Conservation (phyloP, 2,113 vertebrate species). For the Malurus alboscapulatus region DNA sequence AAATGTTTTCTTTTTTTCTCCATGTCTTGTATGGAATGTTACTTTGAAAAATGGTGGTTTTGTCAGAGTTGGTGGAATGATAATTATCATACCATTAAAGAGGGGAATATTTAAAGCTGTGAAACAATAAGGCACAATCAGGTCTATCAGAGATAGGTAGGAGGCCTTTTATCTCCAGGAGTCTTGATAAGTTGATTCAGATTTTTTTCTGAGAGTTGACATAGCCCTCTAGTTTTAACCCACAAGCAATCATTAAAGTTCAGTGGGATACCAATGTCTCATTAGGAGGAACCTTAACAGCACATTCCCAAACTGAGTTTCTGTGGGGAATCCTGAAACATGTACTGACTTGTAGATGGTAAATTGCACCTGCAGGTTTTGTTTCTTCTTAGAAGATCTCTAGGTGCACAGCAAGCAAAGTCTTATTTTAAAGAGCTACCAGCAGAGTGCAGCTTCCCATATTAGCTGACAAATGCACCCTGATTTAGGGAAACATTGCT, state of each 20-base stretch:
- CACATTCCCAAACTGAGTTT: neutral
- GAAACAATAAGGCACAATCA: neutral
- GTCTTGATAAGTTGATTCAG: neutral
- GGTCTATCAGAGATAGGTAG: neutral
- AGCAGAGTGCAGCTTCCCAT: neutral
- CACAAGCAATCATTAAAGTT: neutral
- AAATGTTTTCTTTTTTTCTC: neutral
- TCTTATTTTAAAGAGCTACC: neutral
- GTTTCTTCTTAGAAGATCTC: neutral
- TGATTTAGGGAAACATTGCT: neutral
- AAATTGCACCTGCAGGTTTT: neutral
- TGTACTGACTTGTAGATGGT: neutral
- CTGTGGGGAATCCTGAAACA: neutral
- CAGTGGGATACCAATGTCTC: neutral
- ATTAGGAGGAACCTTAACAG: neutral
- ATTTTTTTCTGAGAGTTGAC: neutral
- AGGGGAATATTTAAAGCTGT: neutral
- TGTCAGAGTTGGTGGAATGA: neutral
- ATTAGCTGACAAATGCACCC: neutral
- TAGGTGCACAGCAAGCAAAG: neutral
- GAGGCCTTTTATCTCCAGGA: neutral
- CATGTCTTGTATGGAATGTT: neutral
- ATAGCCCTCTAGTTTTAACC: neutral
- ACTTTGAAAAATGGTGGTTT: neutral
- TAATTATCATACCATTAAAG: neutral